Conservation (phyloP, 35 echinoderm and acorn worm species). For the Apostichopus japonicus region DNA sequence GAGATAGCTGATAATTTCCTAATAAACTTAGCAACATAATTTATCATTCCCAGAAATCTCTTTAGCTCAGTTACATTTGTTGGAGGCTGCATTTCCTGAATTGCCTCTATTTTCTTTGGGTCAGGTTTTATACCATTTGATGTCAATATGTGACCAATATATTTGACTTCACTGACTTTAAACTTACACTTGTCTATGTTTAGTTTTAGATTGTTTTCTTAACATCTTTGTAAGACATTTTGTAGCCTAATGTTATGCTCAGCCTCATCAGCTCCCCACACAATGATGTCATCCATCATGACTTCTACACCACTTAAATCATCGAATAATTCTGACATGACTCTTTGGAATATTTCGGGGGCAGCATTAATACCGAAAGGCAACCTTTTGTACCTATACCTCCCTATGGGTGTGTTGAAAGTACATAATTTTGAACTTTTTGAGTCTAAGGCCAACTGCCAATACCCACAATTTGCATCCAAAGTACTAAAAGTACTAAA, state of each 20-base stretch:
- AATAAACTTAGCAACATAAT: constrained; percentile 60
- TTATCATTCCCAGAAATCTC: constrained; percentile 65
- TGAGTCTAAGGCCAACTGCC: constrained; percentile 62
- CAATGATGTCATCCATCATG: constrained; percentile 66
- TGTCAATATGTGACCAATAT: constrained; percentile 66
- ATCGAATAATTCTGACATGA: constrained; percentile 66
- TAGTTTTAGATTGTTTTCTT: constrained; percentile 53
- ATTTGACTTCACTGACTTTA: constrained; percentile 6
- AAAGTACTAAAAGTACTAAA: constrained; percentile 35
- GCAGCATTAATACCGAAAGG: constrained; percentile 66
- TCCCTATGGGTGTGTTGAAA: constrained; percentile 60
- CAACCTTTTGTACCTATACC: constrained; percentile 56
- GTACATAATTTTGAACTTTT: constrained; percentile 59
- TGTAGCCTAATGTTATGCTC: constrained; percentile 54
- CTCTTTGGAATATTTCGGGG: constrained; percentile 68
- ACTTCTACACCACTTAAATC: constrained; percentile 64
- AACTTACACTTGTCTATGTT: constrained; percentile 70
- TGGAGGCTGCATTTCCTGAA: constrained; percentile 43
- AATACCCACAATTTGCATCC: constrained; percentile 80
- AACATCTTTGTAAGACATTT: constrained; percentile 31
- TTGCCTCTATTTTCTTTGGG: constrained; percentile 55
- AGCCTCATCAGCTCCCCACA: constrained; percentile 43
- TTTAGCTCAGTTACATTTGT: constrained; percentile 47
- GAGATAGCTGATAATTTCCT: too few species aligned
- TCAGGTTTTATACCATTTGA: constrained; percentile 67